Evolutionary conservation across 2,888 invertebrate species (phyloP), one percentile per base, ranked within the genome.

Genomic region (Pelosia muscerda): DNA sequence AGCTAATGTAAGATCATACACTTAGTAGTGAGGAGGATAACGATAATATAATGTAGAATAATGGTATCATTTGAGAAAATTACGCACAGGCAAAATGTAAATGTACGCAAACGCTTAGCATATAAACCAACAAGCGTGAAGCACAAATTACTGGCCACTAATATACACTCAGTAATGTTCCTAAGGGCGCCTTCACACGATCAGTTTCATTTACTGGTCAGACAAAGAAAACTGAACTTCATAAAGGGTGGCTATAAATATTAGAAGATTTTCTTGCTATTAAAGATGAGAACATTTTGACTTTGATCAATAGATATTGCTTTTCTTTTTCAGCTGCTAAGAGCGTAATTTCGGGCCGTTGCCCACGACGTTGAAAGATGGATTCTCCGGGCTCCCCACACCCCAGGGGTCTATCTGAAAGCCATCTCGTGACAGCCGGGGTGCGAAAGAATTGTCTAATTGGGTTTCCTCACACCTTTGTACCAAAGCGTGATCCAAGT

Each of bases 31-130:
- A 38, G 6, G 42, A 42, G 3, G 49, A n/a, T 42, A 2, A 5
- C 19, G 42, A 42, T 19, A 19, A 19, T 49, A 8, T 49, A n/a
- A n/a, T n/a, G 49, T n/a, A 19, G 19, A 49, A 49, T 49, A 49
- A 49, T 49, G 49, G n/a, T 49, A 49, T n/a, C 19, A 49, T 49
- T 57, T 28, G 19, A 28, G 56, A 15, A 25, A 19, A 15, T 25
- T 25, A 26, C 19, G 42, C 42, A 34, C 34, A 34, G 54, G 15
- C 34, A 11, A 34, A n/a, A 13, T 31, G 31, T 54, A 63, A 23
- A 63, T 63, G 31, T 55, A 23, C 55, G 55, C 31, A 38, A 55
- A 63, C 55, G 56, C 25, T 63, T 55, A 38, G 22, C 63, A n/a
- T 25, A n/a, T 11, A 15, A 5, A 25, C 13, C 55, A n/a, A 23